phyloP scores from a whole-genome alignment of 2,113 vertebrate genomes.

The Zapornia atra region DNA sequence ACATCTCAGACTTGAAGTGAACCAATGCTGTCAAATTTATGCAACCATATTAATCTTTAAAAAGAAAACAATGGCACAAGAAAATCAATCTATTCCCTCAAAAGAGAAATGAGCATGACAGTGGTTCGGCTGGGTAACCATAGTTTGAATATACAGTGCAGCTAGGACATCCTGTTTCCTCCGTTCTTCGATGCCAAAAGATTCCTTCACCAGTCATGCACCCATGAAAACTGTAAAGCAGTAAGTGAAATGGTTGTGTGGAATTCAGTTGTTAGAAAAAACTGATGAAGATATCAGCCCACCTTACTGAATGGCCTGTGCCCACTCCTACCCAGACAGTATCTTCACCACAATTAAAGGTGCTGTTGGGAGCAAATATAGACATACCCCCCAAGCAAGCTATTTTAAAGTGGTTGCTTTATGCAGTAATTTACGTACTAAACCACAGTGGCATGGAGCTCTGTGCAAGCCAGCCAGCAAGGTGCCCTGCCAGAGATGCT shows the following conservation, averaged over 20 bases:
- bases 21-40: not conserved
- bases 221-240: not conserved
- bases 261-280: not conserved
- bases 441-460: not conserved
- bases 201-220: not conserved
- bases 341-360: not conserved
- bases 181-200: not conserved
- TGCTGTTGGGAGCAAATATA: not conserved
- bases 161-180: not conserved
- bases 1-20: not conserved
- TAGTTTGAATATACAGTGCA: not conserved
- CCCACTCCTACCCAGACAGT: not conserved
- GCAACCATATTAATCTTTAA: not conserved
- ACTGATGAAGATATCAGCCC: not conserved
- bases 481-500: fast-evolving
- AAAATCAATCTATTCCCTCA: not conserved
- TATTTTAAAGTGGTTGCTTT: not conserved
- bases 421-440: not conserved
- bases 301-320: not conserved
- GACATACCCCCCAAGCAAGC: not conserved
- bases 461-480: not conserved
- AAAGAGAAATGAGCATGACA: not conserved
- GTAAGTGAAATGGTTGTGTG: not conserved
- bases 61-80: not conserved
- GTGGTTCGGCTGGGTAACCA: not conserved